A percentile compares a stretch with the other conserved stretches of the same genome.
These are phyloP conservation scores for Perca schrenkii DNA, from an alignment of 2,113 vertebrate genomes.

Conservation along the genomic window DNA sequence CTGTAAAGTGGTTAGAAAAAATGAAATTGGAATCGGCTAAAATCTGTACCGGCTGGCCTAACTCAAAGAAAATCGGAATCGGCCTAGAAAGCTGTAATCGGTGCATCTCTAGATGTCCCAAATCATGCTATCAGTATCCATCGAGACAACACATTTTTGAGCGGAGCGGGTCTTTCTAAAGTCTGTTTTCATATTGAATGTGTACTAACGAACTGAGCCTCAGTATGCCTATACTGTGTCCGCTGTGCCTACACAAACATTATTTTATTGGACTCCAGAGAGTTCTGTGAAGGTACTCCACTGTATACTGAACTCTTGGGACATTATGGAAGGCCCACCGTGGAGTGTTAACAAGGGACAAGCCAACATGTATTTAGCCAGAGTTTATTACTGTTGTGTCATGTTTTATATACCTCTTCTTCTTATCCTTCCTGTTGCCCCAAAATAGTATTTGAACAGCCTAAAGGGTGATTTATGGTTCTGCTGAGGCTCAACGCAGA, in stretches of 20 bases:
- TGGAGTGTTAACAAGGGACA: neutral
- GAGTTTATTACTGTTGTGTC: neutral
- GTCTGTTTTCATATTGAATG: slow-evolving; percentile 34
- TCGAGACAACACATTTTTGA: neutral
- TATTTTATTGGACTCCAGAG: slow-evolving; percentile 16
- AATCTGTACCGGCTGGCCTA: too few species aligned
- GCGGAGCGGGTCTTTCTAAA: neutral
- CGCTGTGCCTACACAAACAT: too few species aligned
- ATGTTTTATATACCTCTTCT: neutral
- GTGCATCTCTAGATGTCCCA: too few species aligned
- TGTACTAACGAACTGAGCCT: slow-evolving; percentile 45
- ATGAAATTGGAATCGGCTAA: too few species aligned
- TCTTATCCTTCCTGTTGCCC: neutral
- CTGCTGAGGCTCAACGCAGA: too few species aligned
- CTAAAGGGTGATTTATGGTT: too few species aligned
- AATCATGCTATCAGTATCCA: too few species aligned
- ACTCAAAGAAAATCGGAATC: too few species aligned
- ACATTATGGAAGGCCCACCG: neutral
- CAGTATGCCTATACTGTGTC: slow-evolving; percentile 11
- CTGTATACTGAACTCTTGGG: slow-evolving; percentile 30
- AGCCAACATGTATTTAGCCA: neutral
- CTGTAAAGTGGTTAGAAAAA: too few species aligned
- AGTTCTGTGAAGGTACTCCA: slow-evolving; percentile 19
- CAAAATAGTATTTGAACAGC: neutral
- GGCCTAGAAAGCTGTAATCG: too few species aligned